Evolutionary conservation across 2,888 invertebrate species (phyloP), one percentile per base, ranked within the genome.

Genomic region (Temnothorax ravouxi): DNA sequence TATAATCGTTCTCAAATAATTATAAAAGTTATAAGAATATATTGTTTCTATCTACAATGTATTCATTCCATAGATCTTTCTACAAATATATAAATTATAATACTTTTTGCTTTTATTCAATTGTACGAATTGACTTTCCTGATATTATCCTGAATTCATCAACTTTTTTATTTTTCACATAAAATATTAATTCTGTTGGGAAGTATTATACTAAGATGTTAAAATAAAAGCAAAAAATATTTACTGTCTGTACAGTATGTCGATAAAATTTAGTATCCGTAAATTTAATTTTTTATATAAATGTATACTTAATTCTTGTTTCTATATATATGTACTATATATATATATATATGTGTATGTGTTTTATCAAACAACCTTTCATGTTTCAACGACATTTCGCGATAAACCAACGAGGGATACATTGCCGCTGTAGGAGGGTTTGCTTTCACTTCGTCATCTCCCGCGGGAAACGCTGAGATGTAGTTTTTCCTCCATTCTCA

Each of bases 11-110:
- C 15, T 1, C 3, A 76, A 64, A 38, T 56, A 29, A 25, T 61
- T 15, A 9, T 50, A 64, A 64, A 52, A 52, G 9, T 50, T 38
- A 1, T 8, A 41, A 47, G 1, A 50, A 21, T 34, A 72, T 56
- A 52, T 52, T 62, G 62, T 76, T 64, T 64, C 44, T 8, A 44
- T 64, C 38, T 13, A 71, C 29, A 52, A 76, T 64, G 41, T 76
- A 76, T 64, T 76, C 52, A 76, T 76, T 64, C 76, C 41, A 76
- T 15, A 50, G 9, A 50, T 41, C 52, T 76, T 76, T 76, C 38
- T 76, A 76, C 76, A 76, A 76, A 54, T 76, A 64, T 3, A 76
- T 52, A 64, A 41, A 64, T 64, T 64, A 64, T 25, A 64, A 52
- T 25, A 75, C 8, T 47, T 25, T 25, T 50, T n/a, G 29, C n/a